phyloP scores from a whole-genome alignment of 2,797 vertebrate species.

The Gastrophryne carolinensis region DNA sequence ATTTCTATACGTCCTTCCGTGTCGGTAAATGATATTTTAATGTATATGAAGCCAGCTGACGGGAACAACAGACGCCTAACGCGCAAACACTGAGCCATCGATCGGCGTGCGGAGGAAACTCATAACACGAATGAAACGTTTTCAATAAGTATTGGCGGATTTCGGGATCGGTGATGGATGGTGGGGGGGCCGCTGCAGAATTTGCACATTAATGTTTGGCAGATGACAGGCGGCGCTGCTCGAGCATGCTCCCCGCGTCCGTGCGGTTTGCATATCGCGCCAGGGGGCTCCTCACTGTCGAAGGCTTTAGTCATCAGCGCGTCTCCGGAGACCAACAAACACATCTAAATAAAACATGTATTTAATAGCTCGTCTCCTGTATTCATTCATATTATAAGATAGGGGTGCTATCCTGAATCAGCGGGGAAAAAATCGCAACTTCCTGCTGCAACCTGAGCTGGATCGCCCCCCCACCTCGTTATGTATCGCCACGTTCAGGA shows the following conservation, averaged over 20 bases:
- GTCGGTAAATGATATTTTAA: not conserved
- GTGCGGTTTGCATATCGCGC: not conserved
- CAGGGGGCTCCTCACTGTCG: not conserved
- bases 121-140: constrained; percentile 4
- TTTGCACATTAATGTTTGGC: not conserved
- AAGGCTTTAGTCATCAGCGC: not conserved
- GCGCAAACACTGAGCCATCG: not conserved
- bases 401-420: not conserved
- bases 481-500: not conserved
- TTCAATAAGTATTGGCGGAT: constrained; percentile 36
- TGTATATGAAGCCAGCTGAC: not conserved
- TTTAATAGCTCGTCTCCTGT: not conserved
- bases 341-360: not conserved
- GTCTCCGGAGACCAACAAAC: not conserved
- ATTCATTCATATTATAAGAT: not conserved
- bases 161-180: not conserved
- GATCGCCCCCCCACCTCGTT: not conserved
- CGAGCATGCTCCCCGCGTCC: not conserved
- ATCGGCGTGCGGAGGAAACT: constrained; percentile 8
- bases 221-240: not conserved
- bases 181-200: not conserved
- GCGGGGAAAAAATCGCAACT: not conserved
- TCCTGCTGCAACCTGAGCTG: not conserved
- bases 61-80: not conserved
- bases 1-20: not conserved